Base-by-base conservation (phyloP, 1,140 invertebrate species). In the Neodiprion pinetum region DNA sequence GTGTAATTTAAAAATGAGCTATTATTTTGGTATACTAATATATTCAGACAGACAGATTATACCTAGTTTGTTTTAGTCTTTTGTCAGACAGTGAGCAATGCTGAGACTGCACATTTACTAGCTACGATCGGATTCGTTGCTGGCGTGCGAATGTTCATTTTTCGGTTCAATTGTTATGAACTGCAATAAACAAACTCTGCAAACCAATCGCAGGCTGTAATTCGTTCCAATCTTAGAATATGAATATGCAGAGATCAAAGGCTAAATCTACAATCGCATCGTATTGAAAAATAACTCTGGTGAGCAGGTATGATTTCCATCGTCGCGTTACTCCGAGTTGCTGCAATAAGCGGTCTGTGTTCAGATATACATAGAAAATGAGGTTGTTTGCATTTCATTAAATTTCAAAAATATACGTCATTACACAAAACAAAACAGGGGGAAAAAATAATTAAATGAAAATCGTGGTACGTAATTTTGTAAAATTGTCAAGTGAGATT, bases 231-330 rank as follows among this genome's bases (percentile, higher is more conserved):
- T 47, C 23, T 69, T 9, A 70, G n/a, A 73, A 75, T 21, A 1
- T 17, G 50, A 76, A 78, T 75, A 73, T 74, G 75, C 78, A 76
- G 74, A 77, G 78, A 73, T 70, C 47, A 68, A 72, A 75, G 68
- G 72, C 78, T 82, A 82, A 78, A 70, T 78, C 80, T 81, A 83
- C 28, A 68, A 40, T 40, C 28, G 53, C 11, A 79, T 74, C 75
- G 78, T 82, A 83, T 82, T 83, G 74, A 83, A 83, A 83, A 83
- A 83, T 83, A 83, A 83, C 74, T 71, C 76, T 82, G 71, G 80
- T 14, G n/a, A 9, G 75, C 77, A 80, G 75, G 47, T 47, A 23
- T 75, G 74, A 72, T 79, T 72, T 79, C 75, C 72, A 78, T 74
- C 14, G 67, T 72, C 65, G 67, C 50, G 40, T 69, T 49, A 75